Conservation (phyloP, 2,113 vertebrate genomes). For the Setophaga kirtlandii region DNA sequence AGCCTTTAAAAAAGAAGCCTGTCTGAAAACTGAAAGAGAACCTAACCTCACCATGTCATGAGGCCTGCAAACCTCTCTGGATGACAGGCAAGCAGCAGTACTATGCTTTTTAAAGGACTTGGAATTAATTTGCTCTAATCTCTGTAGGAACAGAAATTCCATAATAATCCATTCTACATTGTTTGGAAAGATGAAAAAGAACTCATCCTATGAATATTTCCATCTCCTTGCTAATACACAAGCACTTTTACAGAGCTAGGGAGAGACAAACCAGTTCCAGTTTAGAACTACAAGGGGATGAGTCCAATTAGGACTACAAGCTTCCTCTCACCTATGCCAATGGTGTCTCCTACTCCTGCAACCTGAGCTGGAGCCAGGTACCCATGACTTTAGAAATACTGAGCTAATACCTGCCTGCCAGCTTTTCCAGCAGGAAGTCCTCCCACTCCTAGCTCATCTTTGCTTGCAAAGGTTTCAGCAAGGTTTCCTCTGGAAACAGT, state of each 20-base stretch:
- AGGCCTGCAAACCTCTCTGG: neutral
- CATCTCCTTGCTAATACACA: neutral
- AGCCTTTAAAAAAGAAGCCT: neutral
- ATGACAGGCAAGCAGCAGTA: neutral
- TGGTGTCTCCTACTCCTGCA: neutral
- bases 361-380: neutral
- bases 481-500: neutral
- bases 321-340: neutral
- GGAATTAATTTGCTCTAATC: neutral
- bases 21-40: neutral
- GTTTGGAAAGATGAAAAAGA: neutral
- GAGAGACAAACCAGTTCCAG: neutral
- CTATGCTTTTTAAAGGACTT: neutral
- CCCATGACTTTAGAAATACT: fast-evolving
- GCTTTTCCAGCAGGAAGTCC: neutral
- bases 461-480: neutral
- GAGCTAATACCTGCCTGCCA: neutral
- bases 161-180: neutral
- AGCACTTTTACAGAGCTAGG: neutral
- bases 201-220: fast-evolving
- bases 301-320: neutral
- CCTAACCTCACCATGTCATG: fast-evolving
- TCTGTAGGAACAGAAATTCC: neutral
- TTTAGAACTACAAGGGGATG: neutral
- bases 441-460: neutral